phyloP scores from a whole-genome alignment of 2,113 vertebrate genomes.

The Psittacara wagleri region DNA sequence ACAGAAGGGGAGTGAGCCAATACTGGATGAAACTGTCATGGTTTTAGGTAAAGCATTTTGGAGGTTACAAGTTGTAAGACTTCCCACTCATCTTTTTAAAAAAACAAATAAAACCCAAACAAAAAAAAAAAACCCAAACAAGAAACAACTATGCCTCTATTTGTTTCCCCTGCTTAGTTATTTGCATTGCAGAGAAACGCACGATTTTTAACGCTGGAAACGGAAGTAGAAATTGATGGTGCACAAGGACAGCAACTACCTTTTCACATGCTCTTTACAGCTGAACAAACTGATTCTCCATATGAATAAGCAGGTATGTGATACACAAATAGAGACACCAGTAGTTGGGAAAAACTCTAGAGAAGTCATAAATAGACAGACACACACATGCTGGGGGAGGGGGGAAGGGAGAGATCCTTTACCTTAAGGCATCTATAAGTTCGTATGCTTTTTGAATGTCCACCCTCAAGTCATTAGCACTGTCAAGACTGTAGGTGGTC shows the following conservation, averaged over 20 bases:
- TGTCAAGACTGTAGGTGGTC: constrained; percentile 88
- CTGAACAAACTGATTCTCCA: neutral
- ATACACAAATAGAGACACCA: neutral
- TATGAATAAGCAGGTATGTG: neutral
- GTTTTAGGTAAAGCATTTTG: neutral
- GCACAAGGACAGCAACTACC: neutral
- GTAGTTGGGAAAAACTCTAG: neutral
- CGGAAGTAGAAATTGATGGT: neutral
- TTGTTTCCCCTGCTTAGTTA: neutral
- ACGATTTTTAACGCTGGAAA: neutral
- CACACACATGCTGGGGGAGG: neutral
- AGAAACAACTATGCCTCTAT: neutral
- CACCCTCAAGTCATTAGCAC: constrained; percentile 84
- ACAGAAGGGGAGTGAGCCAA: neutral
- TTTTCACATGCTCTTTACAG: neutral
- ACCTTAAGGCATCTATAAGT: constrained; percentile 94
- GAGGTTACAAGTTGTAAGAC: neutral
- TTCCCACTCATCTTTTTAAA: neutral
- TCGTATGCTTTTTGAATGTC: constrained; percentile 96
- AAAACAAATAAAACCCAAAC: neutral
- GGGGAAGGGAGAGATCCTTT: neutral
- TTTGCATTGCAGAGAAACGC: neutral
- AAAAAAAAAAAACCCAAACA: neutral
- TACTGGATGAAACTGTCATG: neutral
- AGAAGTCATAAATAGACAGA: neutral